Evolutionary conservation across 1,140 invertebrate genomes (phyloP), one percentile per base, ranked within the genome.

Genomic region (Psix sp.): DNA sequence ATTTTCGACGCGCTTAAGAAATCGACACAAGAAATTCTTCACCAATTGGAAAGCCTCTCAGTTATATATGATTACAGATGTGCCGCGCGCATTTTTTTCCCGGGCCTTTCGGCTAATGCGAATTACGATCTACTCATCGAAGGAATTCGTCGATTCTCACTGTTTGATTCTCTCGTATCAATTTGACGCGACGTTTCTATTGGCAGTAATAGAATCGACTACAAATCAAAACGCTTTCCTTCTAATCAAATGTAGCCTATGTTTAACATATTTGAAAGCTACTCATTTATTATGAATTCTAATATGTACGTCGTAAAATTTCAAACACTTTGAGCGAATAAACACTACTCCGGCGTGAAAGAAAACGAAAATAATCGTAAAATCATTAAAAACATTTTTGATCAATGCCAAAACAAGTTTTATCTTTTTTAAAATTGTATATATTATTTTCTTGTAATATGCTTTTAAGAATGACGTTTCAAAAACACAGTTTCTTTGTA

Each of bases 1-100:
- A 76, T 68, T 76, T 76, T 76, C 74, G 74, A 76, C 63, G 74
- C 74, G 63, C 74, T 76, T 68, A 35, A 72, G 33, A 39, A 65
- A 67, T 76, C 73, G 49, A 48, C 56, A 67, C 56, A 66, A 71
- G 72, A 56, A 67, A 76, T 76, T 76, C 62, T 57, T 57, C 31
- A 51, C 17, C 36, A 68, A 63, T 71, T 76, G 62, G 67, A 63
- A 66, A 71, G 62, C 11, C 54, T n/a, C 66, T 39, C 39, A 33
- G 38, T 24, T 16, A 38, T 20, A n/a, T n/a, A n/a, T 67, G 71
- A 63, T 74, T 74, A 67, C 62, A 56, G 70, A 46, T 66, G 33
- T 38, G 68, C 57, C 7, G 36, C 11, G 38, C 20, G 6, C 2
- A 26, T 21, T 43, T 62, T 62, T 66, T 66, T 66, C 36, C 70